Evolutionary conservation across 2,888 invertebrate genomes (phyloP).

Genomic region (Electrophaes corylata): DNA sequence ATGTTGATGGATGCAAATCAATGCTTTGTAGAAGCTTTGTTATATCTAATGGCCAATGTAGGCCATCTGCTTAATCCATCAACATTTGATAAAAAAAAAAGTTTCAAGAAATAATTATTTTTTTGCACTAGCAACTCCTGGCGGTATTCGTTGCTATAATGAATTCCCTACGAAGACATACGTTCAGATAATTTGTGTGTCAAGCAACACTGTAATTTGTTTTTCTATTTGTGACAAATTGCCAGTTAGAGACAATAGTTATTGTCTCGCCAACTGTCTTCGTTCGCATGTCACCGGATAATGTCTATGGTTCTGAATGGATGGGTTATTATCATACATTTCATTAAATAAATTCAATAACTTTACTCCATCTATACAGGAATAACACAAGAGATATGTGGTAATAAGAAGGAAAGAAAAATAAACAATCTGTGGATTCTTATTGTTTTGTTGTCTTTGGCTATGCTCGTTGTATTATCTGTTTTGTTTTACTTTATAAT

Average conservation of each 20-base stretch:
- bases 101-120: not conserved
- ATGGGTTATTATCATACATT: not conserved
- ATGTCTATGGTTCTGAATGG: not conserved
- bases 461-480: not conserved
- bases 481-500: not conserved
- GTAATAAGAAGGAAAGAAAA: no score
- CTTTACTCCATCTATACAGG: not conserved
- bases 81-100: no score
- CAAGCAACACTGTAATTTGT: conserved; percentile 19
- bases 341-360: not conserved
- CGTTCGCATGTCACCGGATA: conserved; percentile 9
- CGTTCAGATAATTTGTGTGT: conserved; percentile 24
- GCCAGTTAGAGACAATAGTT: conserved; percentile 22
- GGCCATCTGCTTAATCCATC: no score
- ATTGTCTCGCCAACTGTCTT: conserved; percentile 26
- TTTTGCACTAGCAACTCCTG: conserved; percentile 20
- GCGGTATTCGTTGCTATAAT: conserved; percentile 14
- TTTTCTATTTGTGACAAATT: conserved; percentile 32
- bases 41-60: no score
- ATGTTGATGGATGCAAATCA: no score
- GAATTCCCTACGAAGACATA: conserved; percentile 18
- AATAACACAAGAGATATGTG: no score
- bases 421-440: no score
- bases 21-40: no score
- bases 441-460: not conserved